These are phyloP conservation scores for Lasioglossum marginatum DNA, from an alignment of 2,888 invertebrate species.

Conservation along the genomic window DNA sequence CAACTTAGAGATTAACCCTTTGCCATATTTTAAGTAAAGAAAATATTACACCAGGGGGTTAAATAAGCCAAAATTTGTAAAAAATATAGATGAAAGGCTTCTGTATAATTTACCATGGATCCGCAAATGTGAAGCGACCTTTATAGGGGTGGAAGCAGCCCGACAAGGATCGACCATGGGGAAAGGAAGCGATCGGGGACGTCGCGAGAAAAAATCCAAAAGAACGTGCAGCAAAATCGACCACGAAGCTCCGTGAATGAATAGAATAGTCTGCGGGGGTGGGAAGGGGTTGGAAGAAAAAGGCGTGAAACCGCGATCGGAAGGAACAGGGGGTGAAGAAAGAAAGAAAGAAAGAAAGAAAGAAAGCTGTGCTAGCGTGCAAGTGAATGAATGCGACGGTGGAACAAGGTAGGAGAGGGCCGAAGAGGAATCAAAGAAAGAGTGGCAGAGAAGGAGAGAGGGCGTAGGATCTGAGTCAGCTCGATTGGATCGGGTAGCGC, in stretches of 20 bases:
- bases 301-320: conserved; percentile 8
- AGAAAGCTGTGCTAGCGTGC: conserved; percentile 20
- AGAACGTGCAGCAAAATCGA: neutral
- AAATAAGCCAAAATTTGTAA: too few species aligned
- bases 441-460: conserved; percentile 63
- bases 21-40: too few species aligned
- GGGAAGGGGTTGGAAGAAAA: neutral
- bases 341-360: conserved; percentile 28
- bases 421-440: conserved; percentile 12
- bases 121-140: neutral
- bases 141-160: neutral
- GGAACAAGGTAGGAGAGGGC: neutral
- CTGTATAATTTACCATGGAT: neutral
- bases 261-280: conserved; percentile 26
- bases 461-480: conserved; percentile 84
- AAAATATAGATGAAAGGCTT: too few species aligned
- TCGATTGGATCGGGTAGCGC: conserved; percentile 78
- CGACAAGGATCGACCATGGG: neutral
- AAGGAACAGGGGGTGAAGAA: neutral
- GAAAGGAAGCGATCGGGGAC: neutral
- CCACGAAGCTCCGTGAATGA: conserved; percentile 41
- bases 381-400: conserved; percentile 46
- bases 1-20: too few species aligned
- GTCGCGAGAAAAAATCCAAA: neutral
- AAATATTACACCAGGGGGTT: too few species aligned